Base-by-base conservation (phyloP, 1,140 invertebrate genomes). In the Eumeta japonica region DNA sequence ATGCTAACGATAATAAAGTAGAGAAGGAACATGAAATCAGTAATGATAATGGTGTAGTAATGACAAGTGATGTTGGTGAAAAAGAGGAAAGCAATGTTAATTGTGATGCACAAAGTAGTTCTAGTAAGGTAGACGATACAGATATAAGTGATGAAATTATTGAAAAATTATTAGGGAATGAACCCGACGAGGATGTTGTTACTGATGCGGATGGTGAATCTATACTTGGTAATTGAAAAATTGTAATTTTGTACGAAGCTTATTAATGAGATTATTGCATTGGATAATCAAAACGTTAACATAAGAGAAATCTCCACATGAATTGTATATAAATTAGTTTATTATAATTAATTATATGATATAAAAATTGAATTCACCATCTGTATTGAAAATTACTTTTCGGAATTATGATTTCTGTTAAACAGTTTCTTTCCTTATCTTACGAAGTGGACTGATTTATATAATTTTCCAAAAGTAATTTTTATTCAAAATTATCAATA, bases 61-160 rank as follows among this genome's bases (percentile, higher is more conserved):
- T n/a, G 12, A 10, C 13, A 12, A 4, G n/a, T 10, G 3, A 31
- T n/a, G n/a, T n/a, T 37, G 9, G 16, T 11, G 15, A 15, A 3
- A 10, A 16, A 13, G 14, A 43, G 3, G 15, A 5, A 16, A 33
- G 15, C 15, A 13, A 28, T 19, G 30, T 13, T 19, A 34, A 20
- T 3, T 14, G 10, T 40, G 17, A 13, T 31, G n/a, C 14, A 31
- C 15, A 27, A 16, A n/a, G n/a, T n/a, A n/a, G n/a, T 35, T n/a
- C 19, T 7, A 31, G 32, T 28, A 15, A 37, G 18, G 12, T 36
- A 3, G 30, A 27, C 28, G 20, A 57, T 36, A 4, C 43, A 13
- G 61, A 65, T 31, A 62, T 64, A 41, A 65, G 55, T 40, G 59
- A 63, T 24, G 59, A 72, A 17, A 52, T 60, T 43, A 68, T 68